phyloP scores from a whole-genome alignment of 2,888 invertebrate genomes.

The Agrotis puta region DNA sequence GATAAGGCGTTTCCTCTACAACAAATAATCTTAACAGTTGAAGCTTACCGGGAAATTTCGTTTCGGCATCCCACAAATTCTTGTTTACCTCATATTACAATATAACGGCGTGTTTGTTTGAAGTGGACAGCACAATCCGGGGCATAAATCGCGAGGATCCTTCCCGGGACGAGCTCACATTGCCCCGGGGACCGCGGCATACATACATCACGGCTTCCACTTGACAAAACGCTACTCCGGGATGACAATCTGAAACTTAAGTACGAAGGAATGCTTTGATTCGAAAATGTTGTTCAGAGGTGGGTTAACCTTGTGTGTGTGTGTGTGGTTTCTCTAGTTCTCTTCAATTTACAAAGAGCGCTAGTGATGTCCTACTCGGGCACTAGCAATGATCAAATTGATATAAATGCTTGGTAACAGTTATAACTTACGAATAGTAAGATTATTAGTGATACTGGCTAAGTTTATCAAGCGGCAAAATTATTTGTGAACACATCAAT shows the following conservation, averaged over 20 bases:
- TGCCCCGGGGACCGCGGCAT: conserved; percentile 67
- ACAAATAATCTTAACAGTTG: too few species aligned
- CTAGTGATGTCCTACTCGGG: not conserved
- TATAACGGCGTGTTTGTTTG: conserved; percentile 79
- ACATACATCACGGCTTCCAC: conserved; percentile 79
- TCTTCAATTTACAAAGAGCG: not conserved
- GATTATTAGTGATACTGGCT: too few species aligned
- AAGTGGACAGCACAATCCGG: conserved; percentile 75
- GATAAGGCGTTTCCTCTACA: too few species aligned
- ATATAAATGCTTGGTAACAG: too few species aligned
- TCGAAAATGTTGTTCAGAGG: not conserved
- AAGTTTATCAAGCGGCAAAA: too few species aligned
- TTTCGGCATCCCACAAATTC: conserved; percentile 21
- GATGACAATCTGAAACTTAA: conserved; percentile 55
- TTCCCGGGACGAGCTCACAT: conserved; percentile 66
- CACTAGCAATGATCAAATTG: not conserved
- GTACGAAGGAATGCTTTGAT: conserved; percentile 38
- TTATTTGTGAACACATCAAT: too few species aligned
- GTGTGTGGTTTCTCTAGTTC: not conserved
- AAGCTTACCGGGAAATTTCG: not conserved
- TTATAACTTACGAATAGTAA: too few species aligned
- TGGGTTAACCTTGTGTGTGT: not conserved
- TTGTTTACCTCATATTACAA: conserved; percentile 61
- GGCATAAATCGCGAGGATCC: conserved; percentile 75
- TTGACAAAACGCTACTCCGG: conserved; percentile 64